Conservation (phyloP, 2,797 vertebrate genomes). For the Poeciliopsis gracilis region DNA sequence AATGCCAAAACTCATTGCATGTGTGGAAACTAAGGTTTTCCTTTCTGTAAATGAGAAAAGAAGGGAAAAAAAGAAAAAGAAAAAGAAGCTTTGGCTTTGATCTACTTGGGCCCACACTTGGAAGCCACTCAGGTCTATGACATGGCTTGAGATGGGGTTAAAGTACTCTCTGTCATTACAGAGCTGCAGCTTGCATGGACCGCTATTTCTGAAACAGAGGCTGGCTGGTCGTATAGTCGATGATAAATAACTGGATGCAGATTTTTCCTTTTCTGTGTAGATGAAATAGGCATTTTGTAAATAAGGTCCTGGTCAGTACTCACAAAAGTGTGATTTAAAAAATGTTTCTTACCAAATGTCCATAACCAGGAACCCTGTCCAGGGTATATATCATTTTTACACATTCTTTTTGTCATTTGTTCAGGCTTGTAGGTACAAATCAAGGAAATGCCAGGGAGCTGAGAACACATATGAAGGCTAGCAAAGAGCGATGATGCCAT, state of each 20-base stretch:
- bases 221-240: slow-evolving; percentile 55
- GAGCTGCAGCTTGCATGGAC: slow-evolving; percentile 50
- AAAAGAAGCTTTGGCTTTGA: slow-evolving; percentile 50
- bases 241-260: slow-evolving; percentile 67
- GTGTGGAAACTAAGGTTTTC: slow-evolving; percentile 39
- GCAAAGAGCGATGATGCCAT: neutral
- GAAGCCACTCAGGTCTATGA: slow-evolving; percentile 55
- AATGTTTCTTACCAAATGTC: neutral
- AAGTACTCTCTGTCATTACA: slow-evolving; percentile 70
- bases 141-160: slow-evolving; percentile 60
- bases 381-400: neutral
- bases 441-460: neutral
- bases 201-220: slow-evolving; percentile 72
- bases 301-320: slow-evolving; percentile 52
- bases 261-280: slow-evolving; percentile 54
- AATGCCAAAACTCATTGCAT: slow-evolving; percentile 45
- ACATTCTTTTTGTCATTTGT: neutral
- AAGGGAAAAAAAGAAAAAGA: neutral
- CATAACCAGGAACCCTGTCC: neutral
- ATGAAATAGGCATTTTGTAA: slow-evolving; percentile 63
- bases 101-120: slow-evolving; percentile 56
- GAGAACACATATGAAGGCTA: neutral
- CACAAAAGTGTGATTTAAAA: neutral
- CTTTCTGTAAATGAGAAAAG: slow-evolving; percentile 30
- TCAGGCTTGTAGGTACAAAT: neutral